Evolutionary conservation across 2,888 invertebrate genomes (phyloP), one percentile per base, ranked within the genome.

Genomic region (Parascotia fuliginaria): DNA sequence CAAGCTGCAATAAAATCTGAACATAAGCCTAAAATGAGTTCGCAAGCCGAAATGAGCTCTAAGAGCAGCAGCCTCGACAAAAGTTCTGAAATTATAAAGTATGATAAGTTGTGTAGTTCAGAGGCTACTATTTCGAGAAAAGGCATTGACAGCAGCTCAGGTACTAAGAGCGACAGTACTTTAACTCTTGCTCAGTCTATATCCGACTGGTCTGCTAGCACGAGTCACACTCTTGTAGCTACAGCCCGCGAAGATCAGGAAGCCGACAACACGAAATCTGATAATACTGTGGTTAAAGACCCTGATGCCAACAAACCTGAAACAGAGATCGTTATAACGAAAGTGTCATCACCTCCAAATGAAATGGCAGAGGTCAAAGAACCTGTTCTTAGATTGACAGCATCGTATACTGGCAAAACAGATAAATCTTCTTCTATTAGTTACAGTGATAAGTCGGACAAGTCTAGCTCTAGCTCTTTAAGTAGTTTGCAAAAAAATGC

Each of bases 201-300:
- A 67, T 96, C 96, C 0, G 96, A 96, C 64, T 96, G 96, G 96
- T 96, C 96, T 0, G 96, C 95, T 0, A 96, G 96, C 59, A 95
- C 95, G 13, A 96, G 96, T 69, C 95, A 96, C 47, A 96, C 96
- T 0, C 91, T 96, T 6, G 93, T 96, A 34, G 95, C 94, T 9
- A 94, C 95, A 27, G 87, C 92, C 9, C 92, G 92, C 51, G 87
- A 92, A 79, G 87, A 90, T 75, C 78, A 86, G 75, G 72, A 75
- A 15, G 82, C 92, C 67, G 45, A 93, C 73, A 76, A 75, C 62
- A 87, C 89, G 28, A 93, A 91, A 51, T 88, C 88, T 9, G 91
- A 90, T 49, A 87, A 92, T 52, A 93, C 92, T 41, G 85, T 92
- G 7, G 75, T 89, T 12, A 93, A 88, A 68, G 93, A 93, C 37